Conservation (phyloP, 2,113 vertebrate species). For the Chionomys nivalis region DNA sequence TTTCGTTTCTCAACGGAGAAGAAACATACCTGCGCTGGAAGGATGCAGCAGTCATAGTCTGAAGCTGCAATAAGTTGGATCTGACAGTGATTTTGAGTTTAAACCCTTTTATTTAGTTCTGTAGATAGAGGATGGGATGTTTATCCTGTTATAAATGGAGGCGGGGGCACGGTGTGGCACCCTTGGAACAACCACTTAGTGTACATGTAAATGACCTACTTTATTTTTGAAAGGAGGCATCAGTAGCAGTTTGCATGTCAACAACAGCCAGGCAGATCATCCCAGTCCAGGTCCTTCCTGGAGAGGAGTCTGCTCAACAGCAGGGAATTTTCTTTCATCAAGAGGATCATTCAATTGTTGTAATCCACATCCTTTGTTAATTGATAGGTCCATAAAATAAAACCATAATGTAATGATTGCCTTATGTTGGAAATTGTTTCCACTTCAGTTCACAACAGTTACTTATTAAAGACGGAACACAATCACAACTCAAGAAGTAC, state of each 20-base stretch:
- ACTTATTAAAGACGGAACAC: slow-evolving; percentile 16
- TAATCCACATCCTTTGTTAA: slow-evolving; percentile 34
- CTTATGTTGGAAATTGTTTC: slow-evolving; percentile 1
- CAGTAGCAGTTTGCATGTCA: not conserved
- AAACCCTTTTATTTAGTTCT: not conserved
- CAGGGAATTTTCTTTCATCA: slow-evolving; percentile 36
- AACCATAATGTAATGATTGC: not conserved
- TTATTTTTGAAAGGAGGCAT: slow-evolving; percentile 5
- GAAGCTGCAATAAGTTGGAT: not conserved
- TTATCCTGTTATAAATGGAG: not conserved
- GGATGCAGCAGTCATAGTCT: not conserved
- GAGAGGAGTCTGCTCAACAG: not conserved
- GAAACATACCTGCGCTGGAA: not conserved
- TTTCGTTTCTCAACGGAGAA: not conserved
- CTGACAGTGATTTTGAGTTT: not conserved
- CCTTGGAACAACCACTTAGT: not conserved
- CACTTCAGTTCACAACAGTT: not conserved
- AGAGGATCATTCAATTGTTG: not conserved
- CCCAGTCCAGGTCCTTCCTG: not conserved
- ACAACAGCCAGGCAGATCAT: not conserved
- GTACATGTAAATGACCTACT: slow-evolving; percentile 4
- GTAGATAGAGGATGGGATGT: not conserved
- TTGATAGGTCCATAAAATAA: not conserved
- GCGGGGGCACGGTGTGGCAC: not conserved
- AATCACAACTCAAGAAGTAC: not conserved